Evolutionary conservation across 64 coral and sea anemone species (phyloP).

Genomic region (Pocillopora verrucosa): DNA sequence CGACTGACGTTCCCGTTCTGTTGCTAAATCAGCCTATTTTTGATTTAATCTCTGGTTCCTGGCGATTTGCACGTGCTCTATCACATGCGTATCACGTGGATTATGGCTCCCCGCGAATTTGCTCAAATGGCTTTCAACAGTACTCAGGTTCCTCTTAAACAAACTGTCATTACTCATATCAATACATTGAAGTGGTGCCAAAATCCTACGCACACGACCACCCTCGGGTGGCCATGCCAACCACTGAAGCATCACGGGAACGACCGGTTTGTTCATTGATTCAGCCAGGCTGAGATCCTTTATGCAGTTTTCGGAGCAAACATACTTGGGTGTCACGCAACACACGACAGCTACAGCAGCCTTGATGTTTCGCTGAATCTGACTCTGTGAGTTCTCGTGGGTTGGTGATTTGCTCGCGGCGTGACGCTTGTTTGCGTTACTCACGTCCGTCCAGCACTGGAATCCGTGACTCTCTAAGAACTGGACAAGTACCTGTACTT

Average conservation of each 20-base stretch:
- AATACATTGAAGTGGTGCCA: conserved; percentile 68
- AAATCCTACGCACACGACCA: conserved; percentile 67
- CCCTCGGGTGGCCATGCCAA: conserved; percentile 86
- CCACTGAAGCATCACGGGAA: conserved; percentile 92
- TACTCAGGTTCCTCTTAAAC: conserved; percentile 64
- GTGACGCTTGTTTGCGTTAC: conserved; percentile 55
- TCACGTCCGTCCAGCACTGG: conserved; percentile 80
- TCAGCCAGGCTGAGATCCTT: conserved; percentile 84
- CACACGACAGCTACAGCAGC: conserved; percentile 68
- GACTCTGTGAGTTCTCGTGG: conserved; percentile 66
- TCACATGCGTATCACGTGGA: background rate
- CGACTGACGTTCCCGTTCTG: too few species aligned
- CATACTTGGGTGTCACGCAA: conserved; percentile 87
- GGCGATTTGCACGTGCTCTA: background rate
- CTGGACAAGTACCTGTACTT: conserved; percentile 65
- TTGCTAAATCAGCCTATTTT: background rate
- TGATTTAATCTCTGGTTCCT: background rate
- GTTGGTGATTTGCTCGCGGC: background rate
- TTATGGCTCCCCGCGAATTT: conserved; percentile 23
- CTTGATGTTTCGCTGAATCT: conserved; percentile 84
- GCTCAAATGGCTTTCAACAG: conserved; percentile 53
- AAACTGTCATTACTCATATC: conserved; percentile 92
- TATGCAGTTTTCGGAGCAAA: conserved; percentile 88
- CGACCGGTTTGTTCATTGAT: conserved; percentile 70
- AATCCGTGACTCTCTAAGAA: conserved; percentile 79